These are phyloP conservation scores for Lordiphosa stackelbergi DNA, from an alignment of 1,140 invertebrate species.

Conservation along the genomic window DNA sequence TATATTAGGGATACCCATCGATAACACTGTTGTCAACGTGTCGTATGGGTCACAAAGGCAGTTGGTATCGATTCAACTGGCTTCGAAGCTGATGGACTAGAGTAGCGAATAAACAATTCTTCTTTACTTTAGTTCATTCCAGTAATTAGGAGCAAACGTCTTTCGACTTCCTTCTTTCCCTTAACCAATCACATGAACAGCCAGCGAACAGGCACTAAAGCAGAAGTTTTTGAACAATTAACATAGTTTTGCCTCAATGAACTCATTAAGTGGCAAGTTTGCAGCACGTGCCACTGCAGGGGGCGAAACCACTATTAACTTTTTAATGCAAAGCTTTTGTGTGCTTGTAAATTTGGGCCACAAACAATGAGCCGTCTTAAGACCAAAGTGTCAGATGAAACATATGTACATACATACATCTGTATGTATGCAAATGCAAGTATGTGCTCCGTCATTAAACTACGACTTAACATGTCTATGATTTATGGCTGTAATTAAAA, in stretches of 20 bases:
- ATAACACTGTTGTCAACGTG: too few species aligned
- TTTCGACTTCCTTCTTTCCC: neutral
- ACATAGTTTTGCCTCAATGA: constrained; percentile 46
- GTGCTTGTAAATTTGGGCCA: constrained; percentile 31
- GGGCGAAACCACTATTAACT: constrained; percentile 45
- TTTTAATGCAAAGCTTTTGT: constrained; percentile 61
- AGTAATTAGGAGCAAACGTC: neutral
- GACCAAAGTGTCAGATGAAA: too few species aligned
- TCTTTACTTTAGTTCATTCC: too few species aligned
- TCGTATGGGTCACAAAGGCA: too few species aligned
- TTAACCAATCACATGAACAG: too few species aligned
- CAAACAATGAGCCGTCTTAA: constrained; percentile 25
- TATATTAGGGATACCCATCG: too few species aligned
- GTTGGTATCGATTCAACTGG: too few species aligned
- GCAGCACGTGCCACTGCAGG: constrained; percentile 20
- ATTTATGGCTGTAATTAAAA: constrained; percentile 73
- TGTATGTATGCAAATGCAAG: neutral
- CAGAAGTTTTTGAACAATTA: constrained; percentile 51
- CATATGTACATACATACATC: too few species aligned
- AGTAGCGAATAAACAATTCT: too few species aligned
- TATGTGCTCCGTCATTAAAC: constrained; percentile 13
- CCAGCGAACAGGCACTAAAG: neutral
- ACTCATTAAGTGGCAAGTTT: constrained; percentile 14
- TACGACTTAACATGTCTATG: constrained; percentile 25
- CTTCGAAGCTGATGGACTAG: too few species aligned